Evolutionary conservation across 2,888 invertebrate genomes (phyloP).

Genomic region (Chalcis sispes): DNA sequence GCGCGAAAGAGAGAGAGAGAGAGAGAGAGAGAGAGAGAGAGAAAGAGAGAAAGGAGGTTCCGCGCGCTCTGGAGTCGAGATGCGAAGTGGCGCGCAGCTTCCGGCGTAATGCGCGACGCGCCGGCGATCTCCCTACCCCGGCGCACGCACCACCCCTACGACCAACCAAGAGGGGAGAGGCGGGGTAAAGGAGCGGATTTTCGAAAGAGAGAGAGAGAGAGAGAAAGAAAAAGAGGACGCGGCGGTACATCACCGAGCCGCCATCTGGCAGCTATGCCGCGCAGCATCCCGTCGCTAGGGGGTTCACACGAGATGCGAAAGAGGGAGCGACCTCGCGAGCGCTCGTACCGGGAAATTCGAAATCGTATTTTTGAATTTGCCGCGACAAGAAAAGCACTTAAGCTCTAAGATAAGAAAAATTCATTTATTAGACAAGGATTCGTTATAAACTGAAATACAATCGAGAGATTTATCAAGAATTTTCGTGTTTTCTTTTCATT

Average conservation of each 20-base stretch:
- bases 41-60: constrained; percentile 63
- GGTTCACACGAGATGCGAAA: constrained; percentile 51
- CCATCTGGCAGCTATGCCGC: constrained; percentile 51
- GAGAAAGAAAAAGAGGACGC: background rate
- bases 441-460: too few relatives aligned
- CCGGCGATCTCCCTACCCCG: constrained; percentile 57
- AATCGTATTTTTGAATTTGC: constrained; percentile 7
- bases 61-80: constrained; percentile 57
- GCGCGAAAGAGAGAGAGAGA: constrained; percentile 8
- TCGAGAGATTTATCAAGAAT: too few relatives aligned
- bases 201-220: constrained; percentile 3
- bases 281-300: constrained; percentile 56
- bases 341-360: constrained; percentile 42
- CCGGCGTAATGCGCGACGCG: constrained; percentile 55
- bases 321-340: constrained; percentile 48
- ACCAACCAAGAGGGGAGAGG: background rate
- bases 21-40: background rate
- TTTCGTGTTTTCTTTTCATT: too few relatives aligned
- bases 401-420: too few relatives aligned
- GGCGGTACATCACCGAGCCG: constrained; percentile 51
- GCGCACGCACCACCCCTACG: constrained; percentile 44
- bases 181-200: constrained; percentile 38
- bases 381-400: too few relatives aligned
- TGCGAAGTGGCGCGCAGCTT: constrained; percentile 64
- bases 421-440: too few relatives aligned